phyloP scores from a whole-genome alignment of 2,888 invertebrate genomes.

The Chaetogeoica ovagalla region DNA sequence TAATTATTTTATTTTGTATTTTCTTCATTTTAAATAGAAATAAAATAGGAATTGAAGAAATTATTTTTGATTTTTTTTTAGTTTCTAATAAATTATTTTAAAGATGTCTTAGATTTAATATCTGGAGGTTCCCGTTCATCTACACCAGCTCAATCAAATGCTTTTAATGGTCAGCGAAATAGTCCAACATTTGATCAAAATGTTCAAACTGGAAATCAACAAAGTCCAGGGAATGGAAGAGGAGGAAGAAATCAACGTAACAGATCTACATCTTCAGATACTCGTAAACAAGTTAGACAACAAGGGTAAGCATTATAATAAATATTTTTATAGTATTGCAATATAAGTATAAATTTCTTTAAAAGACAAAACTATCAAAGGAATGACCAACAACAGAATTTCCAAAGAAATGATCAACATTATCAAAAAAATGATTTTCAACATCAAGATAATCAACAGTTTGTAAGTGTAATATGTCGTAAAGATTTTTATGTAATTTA shows the following conservation, averaged over 20 bases:
- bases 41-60: not conserved
- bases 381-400: slow-evolving; percentile 45
- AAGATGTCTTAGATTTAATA: slow-evolving; percentile 70
- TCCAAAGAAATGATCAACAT: slow-evolving; percentile 47
- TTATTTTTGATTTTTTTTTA: not conserved
- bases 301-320: slow-evolving; percentile 26
- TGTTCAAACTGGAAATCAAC: slow-evolving; percentile 66
- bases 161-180: slow-evolving; percentile 62
- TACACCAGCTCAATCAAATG: slow-evolving; percentile 69
- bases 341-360: not conserved
- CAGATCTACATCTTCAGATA: slow-evolving; percentile 43
- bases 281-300: slow-evolving; percentile 48
- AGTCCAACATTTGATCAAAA: slow-evolving; percentile 86
- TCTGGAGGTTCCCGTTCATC: slow-evolving; percentile 76
- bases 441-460: slow-evolving; percentile 46
- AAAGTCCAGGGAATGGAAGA: slow-evolving; percentile 46
- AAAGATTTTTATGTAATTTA: not conserved
- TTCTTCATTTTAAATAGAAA: no score
- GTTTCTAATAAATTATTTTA: not conserved
- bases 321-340: not conserved
- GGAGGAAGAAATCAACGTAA: slow-evolving; percentile 43
- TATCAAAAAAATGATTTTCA: slow-evolving; percentile 50
- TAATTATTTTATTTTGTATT: no score
- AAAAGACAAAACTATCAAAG: slow-evolving; percentile 50
- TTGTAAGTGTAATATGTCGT: not conserved